Percentiles rank a stretch among this genome's conserved stretches.
These are phyloP conservation scores for Dendrolimus punctatus DNA, from an alignment of 1,140 invertebrate species.

Conservation along the genomic window DNA sequence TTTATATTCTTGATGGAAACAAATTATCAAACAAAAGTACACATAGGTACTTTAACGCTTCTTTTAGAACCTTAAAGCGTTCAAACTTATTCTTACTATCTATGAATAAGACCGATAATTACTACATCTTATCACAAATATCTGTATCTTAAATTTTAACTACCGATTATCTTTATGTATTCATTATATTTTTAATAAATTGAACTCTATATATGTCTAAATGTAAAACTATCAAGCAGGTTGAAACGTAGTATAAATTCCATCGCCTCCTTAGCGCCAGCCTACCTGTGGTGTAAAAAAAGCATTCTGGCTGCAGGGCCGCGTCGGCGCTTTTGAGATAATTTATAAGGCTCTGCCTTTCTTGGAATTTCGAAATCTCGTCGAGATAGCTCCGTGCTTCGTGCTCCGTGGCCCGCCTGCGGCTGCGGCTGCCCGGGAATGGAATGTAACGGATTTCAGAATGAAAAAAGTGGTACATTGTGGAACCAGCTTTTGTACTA, in stretches of 20 bases:
- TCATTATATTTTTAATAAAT: not conserved
- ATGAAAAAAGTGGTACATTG: slow-evolving; percentile 56
- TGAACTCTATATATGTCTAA: not conserved
- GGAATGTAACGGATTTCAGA: slow-evolving; percentile 67
- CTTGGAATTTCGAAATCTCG: slow-evolving; percentile 69
- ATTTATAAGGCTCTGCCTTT: slow-evolving; percentile 70
- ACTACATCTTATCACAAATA: too few relatives aligned
- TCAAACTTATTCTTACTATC: too few relatives aligned
- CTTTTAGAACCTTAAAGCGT: too few relatives aligned
- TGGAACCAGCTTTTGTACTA: slow-evolving; percentile 25
- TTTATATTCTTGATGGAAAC: too few relatives aligned
- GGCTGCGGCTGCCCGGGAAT: slow-evolving; percentile 47
- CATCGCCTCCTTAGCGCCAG: slow-evolving; percentile 66
- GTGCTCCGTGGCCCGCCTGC: slow-evolving; percentile 5
- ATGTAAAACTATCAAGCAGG: slow-evolving; percentile 27
- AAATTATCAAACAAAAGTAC: too few relatives aligned
- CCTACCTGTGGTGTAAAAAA: slow-evolving; percentile 69
- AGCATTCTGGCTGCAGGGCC: slow-evolving; percentile 62
- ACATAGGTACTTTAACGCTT: too few relatives aligned
- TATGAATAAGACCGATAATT: too few relatives aligned
- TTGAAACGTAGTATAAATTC: slow-evolving; percentile 46
- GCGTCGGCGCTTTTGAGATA: slow-evolving; percentile 70
- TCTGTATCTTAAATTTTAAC: not conserved
- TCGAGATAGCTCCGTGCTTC: slow-evolving; percentile 46
- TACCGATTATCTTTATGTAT: not conserved